Conservation (phyloP, 2,113 vertebrate species). For the Burhinus bistriatus region DNA sequence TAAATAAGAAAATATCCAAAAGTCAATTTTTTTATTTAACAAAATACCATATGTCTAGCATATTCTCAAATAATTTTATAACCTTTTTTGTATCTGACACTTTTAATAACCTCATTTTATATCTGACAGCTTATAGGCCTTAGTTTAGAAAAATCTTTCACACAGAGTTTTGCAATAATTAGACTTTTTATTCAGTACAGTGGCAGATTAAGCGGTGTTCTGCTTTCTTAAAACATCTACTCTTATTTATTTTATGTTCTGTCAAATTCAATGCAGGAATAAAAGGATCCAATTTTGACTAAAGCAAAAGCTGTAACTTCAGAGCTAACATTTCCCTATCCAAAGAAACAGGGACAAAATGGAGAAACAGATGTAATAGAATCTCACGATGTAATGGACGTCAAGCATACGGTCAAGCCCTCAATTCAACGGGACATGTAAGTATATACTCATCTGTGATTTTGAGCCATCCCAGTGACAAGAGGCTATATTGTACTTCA, state of each 20-base stretch:
- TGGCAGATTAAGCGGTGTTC: background rate
- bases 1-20: background rate
- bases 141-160: background rate
- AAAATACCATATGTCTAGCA: background rate
- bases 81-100: background rate
- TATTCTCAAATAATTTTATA: background rate
- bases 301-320: background rate
- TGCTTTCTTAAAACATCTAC: background rate
- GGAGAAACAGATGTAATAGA: background rate
- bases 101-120: background rate
- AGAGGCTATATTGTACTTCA: background rate
- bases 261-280: background rate
- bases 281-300: background rate
- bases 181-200: background rate
- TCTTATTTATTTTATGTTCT: background rate
- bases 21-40: background rate
- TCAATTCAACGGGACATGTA: background rate
- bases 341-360: background rate
- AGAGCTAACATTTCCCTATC: background rate
- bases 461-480: background rate
- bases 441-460: background rate
- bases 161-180: background rate
- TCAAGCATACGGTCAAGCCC: background rate
- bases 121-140: background rate
- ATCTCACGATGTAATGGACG: background rate